These are phyloP conservation scores for Meteorus sp. DNA, from an alignment of 1,140 invertebrate species.

Conservation along the genomic window DNA sequence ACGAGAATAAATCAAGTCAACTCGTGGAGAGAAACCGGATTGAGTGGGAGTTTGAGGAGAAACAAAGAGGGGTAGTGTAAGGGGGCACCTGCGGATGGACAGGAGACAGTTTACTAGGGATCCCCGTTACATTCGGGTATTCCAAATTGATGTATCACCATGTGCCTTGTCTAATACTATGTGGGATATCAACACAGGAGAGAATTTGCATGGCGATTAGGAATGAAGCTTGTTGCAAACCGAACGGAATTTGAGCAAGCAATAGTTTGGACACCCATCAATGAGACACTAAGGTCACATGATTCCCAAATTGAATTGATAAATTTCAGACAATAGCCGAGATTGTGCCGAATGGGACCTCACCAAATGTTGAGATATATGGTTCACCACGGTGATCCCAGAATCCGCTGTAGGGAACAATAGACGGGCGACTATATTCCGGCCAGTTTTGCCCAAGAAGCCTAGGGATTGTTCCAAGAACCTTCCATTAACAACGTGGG, in stretches of 20 bases:
- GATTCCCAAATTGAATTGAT: neutral
- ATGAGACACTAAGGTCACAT: neutral
- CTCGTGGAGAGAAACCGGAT: slow-evolving; percentile 16
- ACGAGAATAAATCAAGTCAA: slow-evolving; percentile 42
- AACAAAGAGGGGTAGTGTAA: too few relatives aligned
- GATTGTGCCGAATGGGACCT: slow-evolving; percentile 10
- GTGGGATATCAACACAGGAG: neutral
- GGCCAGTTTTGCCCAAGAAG: neutral
- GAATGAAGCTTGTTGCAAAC: neutral
- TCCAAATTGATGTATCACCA: slow-evolving; percentile 20
- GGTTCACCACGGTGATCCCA: neutral
- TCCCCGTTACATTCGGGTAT: slow-evolving; percentile 25
- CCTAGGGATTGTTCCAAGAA: neutral
- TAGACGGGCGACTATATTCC: neutral
- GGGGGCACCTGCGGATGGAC: slow-evolving; percentile 16
- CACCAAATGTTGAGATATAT: slow-evolving; percentile 16
- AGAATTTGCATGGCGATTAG: neutral
- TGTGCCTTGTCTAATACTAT: neutral
- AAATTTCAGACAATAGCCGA: slow-evolving; percentile 9
- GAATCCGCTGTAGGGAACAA: neutral
- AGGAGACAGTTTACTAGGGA: slow-evolving; percentile 22
- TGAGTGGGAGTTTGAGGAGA: too few relatives aligned
- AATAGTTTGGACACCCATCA: neutral
- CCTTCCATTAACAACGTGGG: neutral
- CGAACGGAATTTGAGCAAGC: neutral